Evolutionary conservation across 2,113 vertebrate species (phyloP).

Genomic region (Podarcis cretensis): DNA sequence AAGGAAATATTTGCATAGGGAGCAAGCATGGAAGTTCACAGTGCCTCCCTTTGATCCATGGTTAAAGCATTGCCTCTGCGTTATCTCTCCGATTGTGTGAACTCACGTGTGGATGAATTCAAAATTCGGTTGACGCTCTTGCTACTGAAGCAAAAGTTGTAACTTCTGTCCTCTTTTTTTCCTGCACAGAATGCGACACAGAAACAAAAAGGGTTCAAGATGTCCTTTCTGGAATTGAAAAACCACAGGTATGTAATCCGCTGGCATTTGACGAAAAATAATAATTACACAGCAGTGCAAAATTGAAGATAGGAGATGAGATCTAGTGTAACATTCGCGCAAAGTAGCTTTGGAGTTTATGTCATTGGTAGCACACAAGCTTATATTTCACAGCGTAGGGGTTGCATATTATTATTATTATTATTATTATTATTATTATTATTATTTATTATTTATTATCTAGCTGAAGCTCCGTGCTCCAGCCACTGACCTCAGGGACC

Average conservation of each 20-base stretch:
- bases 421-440: too few relatives aligned
- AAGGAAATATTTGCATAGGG: neutral
- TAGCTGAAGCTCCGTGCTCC: neutral
- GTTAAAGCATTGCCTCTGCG: too few relatives aligned
- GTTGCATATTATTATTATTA: too few relatives aligned
- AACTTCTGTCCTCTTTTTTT: constrained; percentile 35
- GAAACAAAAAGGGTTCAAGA: constrained; percentile 95
- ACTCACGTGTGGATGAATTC: neutral
- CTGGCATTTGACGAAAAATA: neutral
- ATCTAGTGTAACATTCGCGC: too few relatives aligned
- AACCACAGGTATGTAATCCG: constrained; percentile 90
- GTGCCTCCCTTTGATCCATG: too few relatives aligned
- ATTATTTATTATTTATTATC: too few relatives aligned
- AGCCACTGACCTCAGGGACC: neutral
- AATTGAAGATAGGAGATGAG: neutral
- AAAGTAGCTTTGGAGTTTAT: too few relatives aligned
- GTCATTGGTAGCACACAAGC: too few relatives aligned
- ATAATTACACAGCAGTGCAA: neutral
- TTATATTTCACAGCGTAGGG: too few relatives aligned
- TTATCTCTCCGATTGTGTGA: neutral
- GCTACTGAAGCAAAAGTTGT: constrained; percentile 8
- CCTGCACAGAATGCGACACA: constrained; percentile 89
- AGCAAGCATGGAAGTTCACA: neutral
- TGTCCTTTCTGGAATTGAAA: constrained; percentile 94
- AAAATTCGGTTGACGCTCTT: neutral